phyloP scores from a whole-genome alignment of 2,797 vertebrate genomes.

The Gymnothorax javanicus region DNA sequence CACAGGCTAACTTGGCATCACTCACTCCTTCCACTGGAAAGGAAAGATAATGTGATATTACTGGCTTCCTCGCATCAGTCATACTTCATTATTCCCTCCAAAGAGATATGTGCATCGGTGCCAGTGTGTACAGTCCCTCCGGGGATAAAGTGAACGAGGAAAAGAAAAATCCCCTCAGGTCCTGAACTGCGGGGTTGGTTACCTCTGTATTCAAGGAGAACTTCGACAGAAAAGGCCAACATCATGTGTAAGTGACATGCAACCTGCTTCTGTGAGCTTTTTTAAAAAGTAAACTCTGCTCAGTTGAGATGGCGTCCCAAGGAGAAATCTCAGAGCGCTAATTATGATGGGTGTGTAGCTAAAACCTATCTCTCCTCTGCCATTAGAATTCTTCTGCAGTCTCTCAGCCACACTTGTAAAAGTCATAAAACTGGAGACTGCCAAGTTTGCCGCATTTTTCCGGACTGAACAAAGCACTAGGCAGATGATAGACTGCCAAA shows the following conservation, averaged over 20 bases:
- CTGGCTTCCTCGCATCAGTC: conserved; percentile 16
- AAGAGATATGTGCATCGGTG: neutral
- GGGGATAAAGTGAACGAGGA: neutral
- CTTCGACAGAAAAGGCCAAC: neutral
- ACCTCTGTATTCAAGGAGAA: neutral
- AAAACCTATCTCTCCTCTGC: neutral
- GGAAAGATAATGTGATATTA: conserved; percentile 21
- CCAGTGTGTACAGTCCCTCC: neutral
- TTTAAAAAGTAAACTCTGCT: conserved; percentile 12
- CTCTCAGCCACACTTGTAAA: conserved; percentile 7
- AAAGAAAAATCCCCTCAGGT: conserved; percentile 10
- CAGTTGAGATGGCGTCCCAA: neutral
- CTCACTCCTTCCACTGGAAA: neutral
- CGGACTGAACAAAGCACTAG: neutral
- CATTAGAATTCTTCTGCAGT: conserved; percentile 22
- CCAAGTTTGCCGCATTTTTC: neutral
- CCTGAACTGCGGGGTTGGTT: neutral
- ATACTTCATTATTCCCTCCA: neutral
- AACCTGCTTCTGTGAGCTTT: conserved; percentile 12
- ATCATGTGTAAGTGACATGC: neutral
- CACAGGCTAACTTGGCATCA: too few species aligned
- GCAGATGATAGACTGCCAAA: neutral
- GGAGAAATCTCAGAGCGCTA: conserved; percentile 4
- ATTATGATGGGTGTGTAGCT: neutral
- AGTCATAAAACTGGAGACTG: neutral